These are phyloP conservation scores for Oscarella lobularis DNA, from an alignment of 37 sponge, comb jelly and placozoan species.

Conservation along the genomic window DNA sequence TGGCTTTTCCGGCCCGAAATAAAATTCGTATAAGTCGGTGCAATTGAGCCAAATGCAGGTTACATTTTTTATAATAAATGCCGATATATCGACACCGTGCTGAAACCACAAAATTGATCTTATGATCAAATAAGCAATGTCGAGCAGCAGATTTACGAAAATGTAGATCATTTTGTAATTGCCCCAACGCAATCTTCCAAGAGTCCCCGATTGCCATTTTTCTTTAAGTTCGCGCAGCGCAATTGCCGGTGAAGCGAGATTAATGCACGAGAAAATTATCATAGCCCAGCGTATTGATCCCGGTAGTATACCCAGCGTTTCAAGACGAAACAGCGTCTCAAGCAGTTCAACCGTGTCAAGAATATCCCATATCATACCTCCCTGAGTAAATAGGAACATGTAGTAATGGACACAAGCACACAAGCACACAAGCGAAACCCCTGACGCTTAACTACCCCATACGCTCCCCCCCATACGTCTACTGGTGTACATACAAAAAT, in stretches of 20 bases:
- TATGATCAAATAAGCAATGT: neutral
- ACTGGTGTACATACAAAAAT: no score
- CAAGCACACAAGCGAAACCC: no score
- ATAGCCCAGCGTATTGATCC: neutral
- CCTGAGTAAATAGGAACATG: no score
- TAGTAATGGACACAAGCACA: no score
- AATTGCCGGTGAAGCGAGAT: neutral
- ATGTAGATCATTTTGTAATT: neutral
- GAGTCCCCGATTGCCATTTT: neutral
- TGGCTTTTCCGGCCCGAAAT: neutral
- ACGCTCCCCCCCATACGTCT: no score
- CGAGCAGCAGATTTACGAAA: neutral
- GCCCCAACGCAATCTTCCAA: neutral
- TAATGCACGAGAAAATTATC: neutral
- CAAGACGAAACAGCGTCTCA: neutral
- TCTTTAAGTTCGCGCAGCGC: neutral
- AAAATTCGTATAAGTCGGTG: neutral
- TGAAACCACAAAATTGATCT: neutral
- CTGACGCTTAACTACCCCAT: no score
- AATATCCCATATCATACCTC: neutral
- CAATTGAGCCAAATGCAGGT: neutral
- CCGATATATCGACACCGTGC: neutral
- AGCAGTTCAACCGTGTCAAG: neutral
- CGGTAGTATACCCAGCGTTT: neutral
- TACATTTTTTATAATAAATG: neutral